Percentiles rank a stretch among this genome's conserved stretches.
phyloP scores from a whole-genome alignment of 2,888 invertebrate genomes.

The Arge pagana region DNA sequence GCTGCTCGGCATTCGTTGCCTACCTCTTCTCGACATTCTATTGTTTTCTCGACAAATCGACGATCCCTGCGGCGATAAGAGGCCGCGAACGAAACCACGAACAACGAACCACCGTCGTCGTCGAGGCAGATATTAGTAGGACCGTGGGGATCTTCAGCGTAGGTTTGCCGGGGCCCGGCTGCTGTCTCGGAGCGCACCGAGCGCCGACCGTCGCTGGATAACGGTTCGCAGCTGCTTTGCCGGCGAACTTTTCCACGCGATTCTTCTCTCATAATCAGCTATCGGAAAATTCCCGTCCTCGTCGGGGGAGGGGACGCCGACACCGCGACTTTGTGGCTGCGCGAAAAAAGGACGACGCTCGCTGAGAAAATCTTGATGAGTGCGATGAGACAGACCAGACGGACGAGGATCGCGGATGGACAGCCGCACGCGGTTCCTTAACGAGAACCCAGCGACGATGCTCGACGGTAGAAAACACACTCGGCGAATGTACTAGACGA shows the following conservation, averaged over 20 bases:
- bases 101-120: slow-evolving; percentile 1
- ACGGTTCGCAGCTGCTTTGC: slow-evolving; percentile 21
- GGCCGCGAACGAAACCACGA: not conserved
- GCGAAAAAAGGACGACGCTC: too few relatives aligned
- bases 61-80: slow-evolving; percentile 36
- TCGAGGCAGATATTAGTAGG: too few relatives aligned
- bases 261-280: slow-evolving; percentile 28
- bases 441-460: too few relatives aligned
- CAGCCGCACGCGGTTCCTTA: too few relatives aligned
- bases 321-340: too few relatives aligned
- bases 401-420: too few relatives aligned
- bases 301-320: not conserved
- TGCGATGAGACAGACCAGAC: too few relatives aligned
- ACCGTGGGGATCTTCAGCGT: slow-evolving; percentile 35
- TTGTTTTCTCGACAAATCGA: slow-evolving; percentile 39
- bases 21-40: slow-evolving; percentile 31
- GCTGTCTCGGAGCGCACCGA: too few relatives aligned
- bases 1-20: slow-evolving; percentile 10
- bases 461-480: too few relatives aligned
- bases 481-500: too few relatives aligned
- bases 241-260: too few relatives aligned
- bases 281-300: slow-evolving; percentile 51
- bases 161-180: not conserved
- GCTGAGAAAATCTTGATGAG: too few relatives aligned
- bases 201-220: slow-evolving; percentile 32